phyloP scores from a whole-genome alignment of 2,113 vertebrate genomes.

The Corythornis vintsioides region DNA sequence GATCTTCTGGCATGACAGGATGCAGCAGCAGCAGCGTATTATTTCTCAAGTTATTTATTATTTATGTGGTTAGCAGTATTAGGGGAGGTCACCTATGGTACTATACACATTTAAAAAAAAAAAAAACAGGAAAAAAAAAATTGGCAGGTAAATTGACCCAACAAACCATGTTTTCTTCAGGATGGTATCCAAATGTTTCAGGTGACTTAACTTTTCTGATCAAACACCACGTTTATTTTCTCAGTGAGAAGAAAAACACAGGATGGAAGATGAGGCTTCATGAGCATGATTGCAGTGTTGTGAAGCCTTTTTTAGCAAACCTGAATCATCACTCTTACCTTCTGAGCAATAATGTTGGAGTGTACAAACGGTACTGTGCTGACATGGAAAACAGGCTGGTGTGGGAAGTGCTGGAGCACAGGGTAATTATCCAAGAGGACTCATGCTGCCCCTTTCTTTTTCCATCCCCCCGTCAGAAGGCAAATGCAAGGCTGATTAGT shows the following conservation, averaged over 20 bases:
- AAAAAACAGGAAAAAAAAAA: neutral
- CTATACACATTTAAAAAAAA: neutral
- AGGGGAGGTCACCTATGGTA: neutral
- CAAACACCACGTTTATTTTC: slow-evolving; percentile 43
- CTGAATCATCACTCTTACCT: slow-evolving; percentile 64
- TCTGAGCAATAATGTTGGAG: slow-evolving; percentile 71
- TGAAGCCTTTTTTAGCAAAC: slow-evolving; percentile 65
- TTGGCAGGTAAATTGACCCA: slow-evolving; percentile 2
- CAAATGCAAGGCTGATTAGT: neutral
- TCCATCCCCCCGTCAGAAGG: neutral
- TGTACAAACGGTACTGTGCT: slow-evolving; percentile 44
- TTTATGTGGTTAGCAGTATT: slow-evolving; percentile 2
- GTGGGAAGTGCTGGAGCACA: neutral
- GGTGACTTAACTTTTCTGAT: slow-evolving; percentile 44
- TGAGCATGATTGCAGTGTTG: slow-evolving; percentile 43
- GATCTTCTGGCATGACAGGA: slow-evolving; percentile 27
- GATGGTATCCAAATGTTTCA: slow-evolving; percentile 38
- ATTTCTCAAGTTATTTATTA: neutral
- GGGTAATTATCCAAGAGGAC: slow-evolving; percentile 28
- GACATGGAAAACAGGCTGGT: slow-evolving; percentile 65
- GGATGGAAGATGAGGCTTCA: slow-evolving; percentile 43
- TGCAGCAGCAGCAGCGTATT: slow-evolving; percentile 21
- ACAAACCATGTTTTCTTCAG: slow-evolving; percentile 39
- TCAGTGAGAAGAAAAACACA: slow-evolving; percentile 61
- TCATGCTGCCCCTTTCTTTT: neutral